These are phyloP conservation scores for Dascyllus trimaculatus DNA, from an alignment of 2,113 vertebrate genomes.

Conservation along the genomic window DNA sequence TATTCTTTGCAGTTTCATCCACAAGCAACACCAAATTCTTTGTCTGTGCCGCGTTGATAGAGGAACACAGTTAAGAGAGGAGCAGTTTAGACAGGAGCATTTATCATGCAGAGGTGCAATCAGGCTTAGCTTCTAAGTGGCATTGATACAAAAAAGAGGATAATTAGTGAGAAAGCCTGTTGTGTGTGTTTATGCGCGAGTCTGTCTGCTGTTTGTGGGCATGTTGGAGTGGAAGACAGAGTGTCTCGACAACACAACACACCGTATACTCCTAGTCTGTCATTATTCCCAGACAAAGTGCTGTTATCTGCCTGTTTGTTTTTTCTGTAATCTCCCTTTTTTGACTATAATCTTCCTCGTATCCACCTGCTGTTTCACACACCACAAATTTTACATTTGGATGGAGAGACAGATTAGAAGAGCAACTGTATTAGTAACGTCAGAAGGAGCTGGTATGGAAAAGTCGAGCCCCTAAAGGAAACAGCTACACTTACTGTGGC, in stretches of 20 bases:
- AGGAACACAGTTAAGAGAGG: constrained; percentile 27
- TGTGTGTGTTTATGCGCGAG: constrained; percentile 38
- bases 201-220: constrained; percentile 22
- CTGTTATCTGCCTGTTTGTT: background rate
- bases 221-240: constrained; percentile 5
- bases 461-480: background rate
- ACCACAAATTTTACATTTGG: constrained; percentile 7
- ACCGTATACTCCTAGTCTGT: background rate
- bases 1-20: background rate
- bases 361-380: constrained; percentile 9
- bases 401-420: background rate
- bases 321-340: background rate
- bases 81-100: constrained; percentile 54
- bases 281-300: constrained; percentile 7
- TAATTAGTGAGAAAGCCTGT: constrained; percentile 55
- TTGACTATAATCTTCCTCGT: constrained; percentile 2
- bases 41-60: background rate
- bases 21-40: background rate
- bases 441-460: background rate
- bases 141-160: constrained; percentile 30
- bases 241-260: constrained; percentile 5
- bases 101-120: constrained; percentile 61
- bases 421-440: background rate
- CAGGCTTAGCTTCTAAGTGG: constrained; percentile 39
- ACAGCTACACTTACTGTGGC: background rate